Conservation (phyloP, 2,888 invertebrate species). For the Pheosia tremula region DNA sequence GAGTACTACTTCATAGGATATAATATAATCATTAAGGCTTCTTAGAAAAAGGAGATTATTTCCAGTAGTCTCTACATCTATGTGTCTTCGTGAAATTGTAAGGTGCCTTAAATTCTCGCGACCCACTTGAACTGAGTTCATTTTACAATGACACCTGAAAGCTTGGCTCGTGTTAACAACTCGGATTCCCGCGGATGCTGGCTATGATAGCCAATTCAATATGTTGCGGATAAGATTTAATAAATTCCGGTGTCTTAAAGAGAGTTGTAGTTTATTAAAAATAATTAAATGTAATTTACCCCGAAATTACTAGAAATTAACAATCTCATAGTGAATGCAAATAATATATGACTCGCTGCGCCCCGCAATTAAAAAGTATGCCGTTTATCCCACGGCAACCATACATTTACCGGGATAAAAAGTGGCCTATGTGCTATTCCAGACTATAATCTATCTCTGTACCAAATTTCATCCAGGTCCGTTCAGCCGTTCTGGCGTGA, state of each 20-base stretch:
- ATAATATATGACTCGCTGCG: too few relatives aligned
- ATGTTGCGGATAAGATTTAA: conserved; percentile 22
- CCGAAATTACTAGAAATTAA: background rate
- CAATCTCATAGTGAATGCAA: too few relatives aligned
- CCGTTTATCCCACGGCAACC: too few relatives aligned
- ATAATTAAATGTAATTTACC: background rate
- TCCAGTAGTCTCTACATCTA: conserved; percentile 11
- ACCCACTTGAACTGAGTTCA: conserved; percentile 44
- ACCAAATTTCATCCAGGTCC: too few relatives aligned
- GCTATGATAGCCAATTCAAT: conserved; percentile 27
- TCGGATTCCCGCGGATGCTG: conserved; percentile 21
- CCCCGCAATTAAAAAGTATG: too few relatives aligned
- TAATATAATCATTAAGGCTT: too few relatives aligned
- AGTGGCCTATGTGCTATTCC: too few relatives aligned
- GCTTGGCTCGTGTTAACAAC: conserved; percentile 21
- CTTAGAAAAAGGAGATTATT: background rate
- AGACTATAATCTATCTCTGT: too few relatives aligned
- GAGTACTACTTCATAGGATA: too few relatives aligned
- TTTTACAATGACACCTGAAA: conserved; percentile 50
- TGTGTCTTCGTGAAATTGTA: conserved; percentile 33
- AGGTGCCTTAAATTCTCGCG: conserved; percentile 50
- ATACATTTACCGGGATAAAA: too few relatives aligned
- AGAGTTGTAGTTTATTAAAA: background rate
- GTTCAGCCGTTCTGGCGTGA: too few relatives aligned
- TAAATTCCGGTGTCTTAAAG: conserved; percentile 14